phyloP scores from a whole-genome alignment of 2,888 invertebrate species.

The Agrilus biguttatus region DNA sequence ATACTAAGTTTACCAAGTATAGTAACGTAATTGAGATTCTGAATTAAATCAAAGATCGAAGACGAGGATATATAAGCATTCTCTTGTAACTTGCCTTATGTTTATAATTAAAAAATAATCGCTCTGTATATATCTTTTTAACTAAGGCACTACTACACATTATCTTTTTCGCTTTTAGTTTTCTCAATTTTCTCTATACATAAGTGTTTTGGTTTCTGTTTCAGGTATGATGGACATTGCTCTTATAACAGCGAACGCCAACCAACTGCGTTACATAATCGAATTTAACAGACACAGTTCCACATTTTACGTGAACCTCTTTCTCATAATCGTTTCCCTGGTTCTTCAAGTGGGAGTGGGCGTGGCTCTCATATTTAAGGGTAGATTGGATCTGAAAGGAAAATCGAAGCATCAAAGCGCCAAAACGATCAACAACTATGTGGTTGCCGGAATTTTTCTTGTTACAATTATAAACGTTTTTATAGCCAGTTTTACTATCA shows the following conservation, averaged over 20 bases:
- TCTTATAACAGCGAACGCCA: conserved; percentile 53
- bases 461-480: conserved; percentile 56
- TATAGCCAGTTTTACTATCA: conserved; percentile 46
- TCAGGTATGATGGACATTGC: conserved; percentile 57
- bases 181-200: too few relatives aligned
- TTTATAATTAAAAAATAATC: too few relatives aligned
- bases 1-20: too few relatives aligned
- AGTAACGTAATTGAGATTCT: too few relatives aligned
- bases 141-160: too few relatives aligned
- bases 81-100: too few relatives aligned
- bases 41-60: too few relatives aligned
- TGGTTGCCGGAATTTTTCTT: conserved; percentile 47
- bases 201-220: conserved; percentile 2
- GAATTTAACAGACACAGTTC: conserved; percentile 41
- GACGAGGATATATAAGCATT: too few relatives aligned
- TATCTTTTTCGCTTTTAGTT: too few relatives aligned
- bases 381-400: conserved; percentile 37
- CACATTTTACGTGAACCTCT: conserved; percentile 42
- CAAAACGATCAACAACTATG: conserved; percentile 43
- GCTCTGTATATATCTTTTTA: too few relatives aligned
- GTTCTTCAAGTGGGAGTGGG: conserved; percentile 49
- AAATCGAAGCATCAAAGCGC: conserved; percentile 34
- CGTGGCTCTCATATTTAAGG: conserved; percentile 43
- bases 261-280: conserved; percentile 50
- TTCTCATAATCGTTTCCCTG: conserved; percentile 43